Percentiles rank a stretch among this genome's conserved stretches.
Evolutionary conservation across 2,797 vertebrate species (phyloP).

Genomic region (Gambusia yucatana): DNA sequence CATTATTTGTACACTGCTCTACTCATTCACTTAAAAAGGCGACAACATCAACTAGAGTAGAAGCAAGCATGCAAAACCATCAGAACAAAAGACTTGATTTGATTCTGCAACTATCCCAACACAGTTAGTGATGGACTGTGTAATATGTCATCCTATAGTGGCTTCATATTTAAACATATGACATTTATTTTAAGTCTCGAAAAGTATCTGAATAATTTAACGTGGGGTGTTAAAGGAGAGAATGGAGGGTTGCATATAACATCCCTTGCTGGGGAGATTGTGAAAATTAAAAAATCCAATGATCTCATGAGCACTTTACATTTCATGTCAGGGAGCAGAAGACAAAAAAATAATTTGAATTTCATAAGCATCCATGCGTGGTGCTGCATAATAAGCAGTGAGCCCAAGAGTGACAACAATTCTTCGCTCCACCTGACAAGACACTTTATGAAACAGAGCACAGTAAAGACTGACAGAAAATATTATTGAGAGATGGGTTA

Average conservation of each 20-base stretch:
- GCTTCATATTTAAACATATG: constrained; percentile 56
- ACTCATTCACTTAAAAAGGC: constrained; percentile 40
- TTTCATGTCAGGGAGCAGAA: constrained; percentile 32
- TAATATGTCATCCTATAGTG: constrained; percentile 55
- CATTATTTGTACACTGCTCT: constrained; percentile 45
- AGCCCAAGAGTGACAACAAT: constrained; percentile 5
- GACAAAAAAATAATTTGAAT: constrained; percentile 10
- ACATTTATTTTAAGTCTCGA: constrained; percentile 62
- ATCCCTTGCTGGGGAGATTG: constrained; percentile 48
- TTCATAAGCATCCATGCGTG: constrained; percentile 16
- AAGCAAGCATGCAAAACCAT: constrained; percentile 36
- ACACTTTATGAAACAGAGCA: constrained; percentile 2
- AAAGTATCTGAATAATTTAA: constrained; percentile 69
- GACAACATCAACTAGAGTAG: constrained; percentile 53
- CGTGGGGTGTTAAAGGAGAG: constrained; percentile 35
- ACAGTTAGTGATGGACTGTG: constrained; percentile 44
- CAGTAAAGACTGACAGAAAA: not conserved
- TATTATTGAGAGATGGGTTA: constrained; percentile 15
- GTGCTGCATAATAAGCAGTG: constrained; percentile 21
- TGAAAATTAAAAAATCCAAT: constrained; percentile 57
- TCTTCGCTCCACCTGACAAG: not conserved
- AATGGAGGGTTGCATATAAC: constrained; percentile 36
- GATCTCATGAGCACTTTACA: constrained; percentile 45
- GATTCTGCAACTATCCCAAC: constrained; percentile 45
- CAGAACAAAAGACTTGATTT: constrained; percentile 23